Evolutionary conservation across 2,113 vertebrate species (phyloP).

Genomic region (Nyctereutes procyonoides): DNA sequence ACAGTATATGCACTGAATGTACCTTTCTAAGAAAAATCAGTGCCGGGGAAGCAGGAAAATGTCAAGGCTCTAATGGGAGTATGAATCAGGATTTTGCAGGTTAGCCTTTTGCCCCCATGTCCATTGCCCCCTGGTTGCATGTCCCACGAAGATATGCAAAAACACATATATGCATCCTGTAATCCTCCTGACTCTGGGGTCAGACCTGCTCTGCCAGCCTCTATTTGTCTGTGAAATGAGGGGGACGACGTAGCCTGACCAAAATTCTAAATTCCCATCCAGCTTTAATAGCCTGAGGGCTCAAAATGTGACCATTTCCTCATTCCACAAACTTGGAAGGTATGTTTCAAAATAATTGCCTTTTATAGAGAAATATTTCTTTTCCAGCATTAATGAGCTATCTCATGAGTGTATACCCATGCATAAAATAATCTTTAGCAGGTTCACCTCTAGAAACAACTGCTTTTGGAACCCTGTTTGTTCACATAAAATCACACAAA

Average conservation of each 20-base stretch:
- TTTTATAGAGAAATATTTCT: neutral
- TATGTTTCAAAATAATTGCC: neutral
- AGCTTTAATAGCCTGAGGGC: neutral
- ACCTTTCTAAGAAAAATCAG: neutral
- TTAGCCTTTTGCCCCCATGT: neutral
- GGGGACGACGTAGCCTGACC: neutral
- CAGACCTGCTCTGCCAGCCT: neutral
- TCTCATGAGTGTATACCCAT: slow-evolving; percentile 36
- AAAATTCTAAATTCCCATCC: neutral
- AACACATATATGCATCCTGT: neutral
- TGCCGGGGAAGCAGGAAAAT: neutral
- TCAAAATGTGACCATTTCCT: neutral
- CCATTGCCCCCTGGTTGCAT: neutral
- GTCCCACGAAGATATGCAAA: neutral
- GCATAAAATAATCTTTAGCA: slow-evolving; percentile 23
- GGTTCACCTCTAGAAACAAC: slow-evolving; percentile 45
- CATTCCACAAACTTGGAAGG: slow-evolving; percentile 37
- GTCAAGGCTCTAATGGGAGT: neutral
- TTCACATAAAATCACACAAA: slow-evolving; percentile 60
- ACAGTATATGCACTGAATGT: neutral
- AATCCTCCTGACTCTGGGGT: neutral
- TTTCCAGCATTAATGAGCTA: neutral
- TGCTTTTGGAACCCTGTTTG: slow-evolving; percentile 19
- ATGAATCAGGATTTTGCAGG: neutral
- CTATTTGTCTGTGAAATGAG: neutral